A percentile compares a stretch with the other conserved stretches of the same genome.
Conservation (phyloP, 2,888 invertebrate species). For the Spicauda simplicius region DNA sequence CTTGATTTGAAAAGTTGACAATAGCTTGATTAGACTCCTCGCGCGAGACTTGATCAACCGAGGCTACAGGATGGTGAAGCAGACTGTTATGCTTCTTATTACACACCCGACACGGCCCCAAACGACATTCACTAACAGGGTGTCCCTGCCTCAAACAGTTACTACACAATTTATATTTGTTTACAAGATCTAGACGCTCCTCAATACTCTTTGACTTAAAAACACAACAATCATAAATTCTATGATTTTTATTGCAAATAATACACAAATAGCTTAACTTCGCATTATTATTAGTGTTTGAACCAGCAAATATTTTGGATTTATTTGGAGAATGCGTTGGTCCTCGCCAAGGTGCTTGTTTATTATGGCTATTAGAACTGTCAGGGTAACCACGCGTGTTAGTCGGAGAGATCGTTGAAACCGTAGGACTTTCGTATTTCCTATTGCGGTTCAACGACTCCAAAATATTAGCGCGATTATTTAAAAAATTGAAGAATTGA, state of each 20-base stretch:
- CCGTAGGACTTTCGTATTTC: no score
- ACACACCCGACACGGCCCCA: conserved; percentile 10
- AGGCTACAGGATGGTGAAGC: background rate
- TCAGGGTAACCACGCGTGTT: no score
- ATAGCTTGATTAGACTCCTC: no score
- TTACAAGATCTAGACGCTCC: conserved; percentile 29
- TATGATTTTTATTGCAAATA: conserved; percentile 36
- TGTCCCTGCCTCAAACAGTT: conserved; percentile 42
- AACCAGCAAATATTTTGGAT: background rate
- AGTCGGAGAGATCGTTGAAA: no score
- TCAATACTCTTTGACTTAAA: conserved; percentile 38
- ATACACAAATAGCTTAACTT: conserved; percentile 15
- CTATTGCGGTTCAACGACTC: conserved; percentile 30
- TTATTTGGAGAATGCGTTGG: no score
- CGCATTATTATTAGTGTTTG: background rate
- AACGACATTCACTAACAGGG: conserved; percentile 27
- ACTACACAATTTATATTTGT: conserved; percentile 38
- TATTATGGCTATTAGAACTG: no score
- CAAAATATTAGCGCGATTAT: conserved; percentile 44
- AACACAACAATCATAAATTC: conserved; percentile 39
- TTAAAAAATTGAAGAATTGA: conserved; percentile 44
- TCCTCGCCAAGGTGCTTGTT: no score
- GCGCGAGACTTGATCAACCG: background rate
- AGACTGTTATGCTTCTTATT: conserved; percentile 1
- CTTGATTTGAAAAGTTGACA: no score